Conservation (phyloP, 2,888 invertebrate species). For the Stramonita haemastoma region DNA sequence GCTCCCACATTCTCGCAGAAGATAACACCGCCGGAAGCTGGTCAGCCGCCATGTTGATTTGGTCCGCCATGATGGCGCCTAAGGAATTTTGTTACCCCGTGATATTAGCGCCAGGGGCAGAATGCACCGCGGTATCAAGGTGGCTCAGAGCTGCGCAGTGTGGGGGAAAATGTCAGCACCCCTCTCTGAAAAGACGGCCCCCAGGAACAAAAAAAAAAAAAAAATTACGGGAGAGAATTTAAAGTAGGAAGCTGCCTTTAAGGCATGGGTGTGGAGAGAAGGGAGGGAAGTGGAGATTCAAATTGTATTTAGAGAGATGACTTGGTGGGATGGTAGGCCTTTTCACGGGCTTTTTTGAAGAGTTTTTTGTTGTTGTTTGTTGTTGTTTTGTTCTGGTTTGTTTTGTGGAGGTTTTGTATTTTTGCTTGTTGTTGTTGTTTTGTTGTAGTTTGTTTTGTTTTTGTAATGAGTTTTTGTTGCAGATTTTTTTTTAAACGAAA, state of each 20-base stretch:
- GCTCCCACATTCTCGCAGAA: neutral
- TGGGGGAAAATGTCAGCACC: conserved; percentile 39
- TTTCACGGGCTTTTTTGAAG: too few relatives aligned
- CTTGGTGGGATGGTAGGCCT: too few relatives aligned
- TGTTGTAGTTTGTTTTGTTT: too few relatives aligned
- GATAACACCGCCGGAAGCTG: conserved; percentile 25
- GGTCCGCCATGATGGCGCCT: conserved; percentile 32
- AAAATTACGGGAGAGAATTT: conserved; percentile 32
- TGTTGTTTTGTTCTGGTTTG: too few relatives aligned
- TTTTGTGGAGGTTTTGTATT: too few relatives aligned
- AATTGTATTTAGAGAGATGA: too few relatives aligned
- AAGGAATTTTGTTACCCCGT: conserved; percentile 22
- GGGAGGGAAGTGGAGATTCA: neutral
- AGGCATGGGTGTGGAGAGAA: neutral
- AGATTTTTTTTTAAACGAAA: too few relatives aligned
- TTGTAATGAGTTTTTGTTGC: too few relatives aligned
- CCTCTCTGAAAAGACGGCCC: conserved; percentile 23
- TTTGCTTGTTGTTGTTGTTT: too few relatives aligned
- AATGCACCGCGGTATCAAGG: conserved; percentile 29
- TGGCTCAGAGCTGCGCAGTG: conserved; percentile 26
- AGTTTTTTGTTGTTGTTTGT: too few relatives aligned
- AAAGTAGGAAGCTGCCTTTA: conserved; percentile 29
- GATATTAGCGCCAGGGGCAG: conserved; percentile 33
- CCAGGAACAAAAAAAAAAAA: neutral
- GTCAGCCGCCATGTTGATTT: conserved; percentile 35